Evolutionary conservation across 2,113 vertebrate species (phyloP), one percentile per base, ranked within the genome.

Genomic region (Piprites chloris): DNA sequence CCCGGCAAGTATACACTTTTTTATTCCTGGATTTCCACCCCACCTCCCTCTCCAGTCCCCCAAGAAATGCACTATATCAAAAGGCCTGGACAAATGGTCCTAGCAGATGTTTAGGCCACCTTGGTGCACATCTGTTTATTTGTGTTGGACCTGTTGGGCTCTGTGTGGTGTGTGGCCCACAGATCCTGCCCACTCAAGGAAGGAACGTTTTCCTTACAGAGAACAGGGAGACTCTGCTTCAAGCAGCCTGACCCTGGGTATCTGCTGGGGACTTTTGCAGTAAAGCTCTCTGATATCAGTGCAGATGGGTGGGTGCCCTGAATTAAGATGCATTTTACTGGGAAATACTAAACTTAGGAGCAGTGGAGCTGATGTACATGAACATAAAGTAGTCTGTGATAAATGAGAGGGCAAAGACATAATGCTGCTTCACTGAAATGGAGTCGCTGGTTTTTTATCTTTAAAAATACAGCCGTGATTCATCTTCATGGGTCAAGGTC

Each of bases 91-190:
- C 28, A 72, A 89, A 78, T 74, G 14, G 23, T 47, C 39, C 61
- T 63, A 89, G 73, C 89, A 96, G 95, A 71, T 85, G 73, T 85
- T 91, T 87, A 78, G 77, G 65, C 73, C 47, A 58, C 78, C 62
- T 76, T 76, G 35, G 58, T 80, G 66, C 20, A 69, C 17, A 30
- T 76, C 53, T 83, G 53, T 91, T 87, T 86, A 35, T 87, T 91
- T 85, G 35, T 75, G 22, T 87, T 85, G 87, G 66, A 87, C 65
- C 42, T 46, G 17, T 19, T 89, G 47, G 28, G 37, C 46, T 55
- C 56, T n/a, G 7, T 61, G 62, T 7, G 1, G 44, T 85, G 52
- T 79, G 61, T 82, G 71, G 41, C 82, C 82, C 58, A 26, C 35
- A 81, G 65, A 62, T 35, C 42, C 50, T 58, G 50, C 59, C 22